A percentile compares a stretch with the other conserved stretches of the same genome.
Evolutionary conservation across 1,140 invertebrate genomes (phyloP).

Genomic region (Neuroterus valhalla): DNA sequence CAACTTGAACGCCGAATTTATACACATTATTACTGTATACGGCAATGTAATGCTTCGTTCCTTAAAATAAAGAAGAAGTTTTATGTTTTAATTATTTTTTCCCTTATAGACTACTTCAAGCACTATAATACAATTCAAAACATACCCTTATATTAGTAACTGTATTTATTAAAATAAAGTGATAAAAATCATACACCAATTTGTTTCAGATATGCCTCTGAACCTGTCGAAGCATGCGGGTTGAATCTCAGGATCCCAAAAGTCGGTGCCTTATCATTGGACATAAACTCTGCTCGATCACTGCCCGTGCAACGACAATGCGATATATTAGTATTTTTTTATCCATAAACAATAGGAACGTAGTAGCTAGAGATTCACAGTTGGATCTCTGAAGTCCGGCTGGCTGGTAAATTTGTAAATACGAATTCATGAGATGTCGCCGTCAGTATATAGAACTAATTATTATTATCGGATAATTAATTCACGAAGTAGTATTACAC

Average conservation of each 20-base stretch:
- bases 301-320: slow-evolving; percentile 74
- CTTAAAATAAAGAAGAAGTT: too few species aligned
- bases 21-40: too few species aligned
- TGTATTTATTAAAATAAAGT: background rate
- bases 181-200: background rate
- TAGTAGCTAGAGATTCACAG: slow-evolving; percentile 64
- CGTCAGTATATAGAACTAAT: slow-evolving; percentile 64
- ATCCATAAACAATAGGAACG: slow-evolving; percentile 68
- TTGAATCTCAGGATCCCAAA: slow-evolving; percentile 74
- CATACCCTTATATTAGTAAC: background rate
- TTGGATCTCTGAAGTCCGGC: slow-evolving; percentile 45
- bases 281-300: slow-evolving; percentile 67
- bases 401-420: slow-evolving; percentile 69
- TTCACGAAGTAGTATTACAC: slow-evolving; percentile 61
- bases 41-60: too few species aligned
- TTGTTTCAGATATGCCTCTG: slow-evolving; percentile 73
- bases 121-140: too few species aligned
- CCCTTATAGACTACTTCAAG: too few species aligned
- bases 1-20: too few species aligned
- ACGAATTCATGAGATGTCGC: slow-evolving; percentile 64
- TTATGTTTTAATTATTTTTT: too few species aligned
- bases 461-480: slow-evolving; percentile 64
- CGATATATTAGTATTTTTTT: slow-evolving; percentile 75
- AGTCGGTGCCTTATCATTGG: slow-evolving; percentile 73
- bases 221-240: slow-evolving; percentile 75